phyloP scores from a whole-genome alignment of 35 echinoderm and acorn worm species.

The Strongylocentrotus purpuratus region DNA sequence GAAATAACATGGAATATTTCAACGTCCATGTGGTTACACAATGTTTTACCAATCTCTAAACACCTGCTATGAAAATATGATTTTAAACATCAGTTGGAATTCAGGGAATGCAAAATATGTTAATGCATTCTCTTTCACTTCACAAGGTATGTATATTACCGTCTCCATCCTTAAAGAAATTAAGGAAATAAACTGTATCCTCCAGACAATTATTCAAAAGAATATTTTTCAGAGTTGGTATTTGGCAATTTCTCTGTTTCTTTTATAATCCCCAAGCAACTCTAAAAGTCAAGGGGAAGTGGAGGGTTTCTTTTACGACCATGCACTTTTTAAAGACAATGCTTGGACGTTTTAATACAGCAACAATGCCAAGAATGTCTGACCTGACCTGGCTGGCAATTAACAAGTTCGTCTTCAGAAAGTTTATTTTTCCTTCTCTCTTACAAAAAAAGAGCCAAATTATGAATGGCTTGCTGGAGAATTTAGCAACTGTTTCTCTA shows the following conservation, averaged over 20 bases:
- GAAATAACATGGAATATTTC: not conserved
- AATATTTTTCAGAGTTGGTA: not conserved
- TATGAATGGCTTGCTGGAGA: not conserved
- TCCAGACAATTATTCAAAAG: not conserved
- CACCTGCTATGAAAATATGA: too few relatives aligned
- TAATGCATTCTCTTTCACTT: not conserved
- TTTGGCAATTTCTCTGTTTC: not conserved
- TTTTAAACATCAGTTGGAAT: not conserved
- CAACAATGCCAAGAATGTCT: constrained; percentile 1
- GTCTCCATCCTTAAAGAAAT: not conserved
- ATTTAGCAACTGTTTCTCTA: not conserved
- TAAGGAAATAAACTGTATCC: not conserved
- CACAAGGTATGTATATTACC: not conserved
- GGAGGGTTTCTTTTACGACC: not conserved
- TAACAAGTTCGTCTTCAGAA: not conserved
- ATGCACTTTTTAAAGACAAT: constrained; percentile 12
- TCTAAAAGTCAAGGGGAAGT: not conserved
- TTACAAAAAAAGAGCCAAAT: not conserved
- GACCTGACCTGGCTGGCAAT: not conserved
- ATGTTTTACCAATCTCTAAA: too few relatives aligned
- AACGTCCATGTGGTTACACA: too few relatives aligned
- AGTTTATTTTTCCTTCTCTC: not conserved
- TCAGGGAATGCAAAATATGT: not conserved
- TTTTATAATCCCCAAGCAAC: not conserved
- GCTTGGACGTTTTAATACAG: not conserved